These are phyloP conservation scores for Solea solea DNA, from an alignment of 2,113 vertebrate species.

Conservation along the genomic window DNA sequence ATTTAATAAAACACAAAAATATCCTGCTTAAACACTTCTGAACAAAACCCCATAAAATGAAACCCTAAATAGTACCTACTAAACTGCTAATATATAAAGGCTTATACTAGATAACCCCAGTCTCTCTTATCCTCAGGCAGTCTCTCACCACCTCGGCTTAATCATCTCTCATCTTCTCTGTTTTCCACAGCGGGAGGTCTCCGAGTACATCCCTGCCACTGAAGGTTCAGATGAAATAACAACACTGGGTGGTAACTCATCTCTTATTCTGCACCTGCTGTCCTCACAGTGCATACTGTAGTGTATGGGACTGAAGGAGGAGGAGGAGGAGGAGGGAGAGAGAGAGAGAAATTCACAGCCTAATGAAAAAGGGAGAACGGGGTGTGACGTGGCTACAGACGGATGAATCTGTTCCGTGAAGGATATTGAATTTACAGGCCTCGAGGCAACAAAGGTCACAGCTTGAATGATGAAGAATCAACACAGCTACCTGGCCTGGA, in stretches of 20 bases:
- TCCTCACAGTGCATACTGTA: slow-evolving; percentile 22
- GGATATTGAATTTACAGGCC: slow-evolving; percentile 51
- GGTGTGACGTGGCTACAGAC: slow-evolving; percentile 36
- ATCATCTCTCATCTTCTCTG: slow-evolving; percentile 39
- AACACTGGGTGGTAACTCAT: slow-evolving; percentile 60
- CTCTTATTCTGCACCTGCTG: slow-evolving; percentile 62
- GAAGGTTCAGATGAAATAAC: slow-evolving; percentile 61
- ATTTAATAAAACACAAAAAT: no score
- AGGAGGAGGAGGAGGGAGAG: neutral
- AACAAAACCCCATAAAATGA: slow-evolving; percentile 4
- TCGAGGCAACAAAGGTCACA: slow-evolving; percentile 34
- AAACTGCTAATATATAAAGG: slow-evolving; percentile 6
- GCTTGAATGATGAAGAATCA: slow-evolving; percentile 35
- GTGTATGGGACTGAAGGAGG: neutral
- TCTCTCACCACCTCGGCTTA: slow-evolving; percentile 25
- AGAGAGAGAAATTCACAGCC: slow-evolving; percentile 5
- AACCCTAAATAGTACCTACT: neutral
- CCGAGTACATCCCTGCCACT: slow-evolving; percentile 30
- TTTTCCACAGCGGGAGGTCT: slow-evolving; percentile 27
- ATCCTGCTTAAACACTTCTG: no score
- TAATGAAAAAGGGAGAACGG: slow-evolving; percentile 22
- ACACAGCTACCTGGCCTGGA: slow-evolving; percentile 11
- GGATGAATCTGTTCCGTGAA: slow-evolving; percentile 32
- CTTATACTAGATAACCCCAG: slow-evolving; percentile 5
- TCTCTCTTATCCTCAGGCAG: slow-evolving; percentile 9